A percentile compares a stretch with the other conserved stretches of the same genome.
Evolutionary conservation across 2,797 vertebrate genomes (phyloP).

Genomic region (Sus cebifrons): DNA sequence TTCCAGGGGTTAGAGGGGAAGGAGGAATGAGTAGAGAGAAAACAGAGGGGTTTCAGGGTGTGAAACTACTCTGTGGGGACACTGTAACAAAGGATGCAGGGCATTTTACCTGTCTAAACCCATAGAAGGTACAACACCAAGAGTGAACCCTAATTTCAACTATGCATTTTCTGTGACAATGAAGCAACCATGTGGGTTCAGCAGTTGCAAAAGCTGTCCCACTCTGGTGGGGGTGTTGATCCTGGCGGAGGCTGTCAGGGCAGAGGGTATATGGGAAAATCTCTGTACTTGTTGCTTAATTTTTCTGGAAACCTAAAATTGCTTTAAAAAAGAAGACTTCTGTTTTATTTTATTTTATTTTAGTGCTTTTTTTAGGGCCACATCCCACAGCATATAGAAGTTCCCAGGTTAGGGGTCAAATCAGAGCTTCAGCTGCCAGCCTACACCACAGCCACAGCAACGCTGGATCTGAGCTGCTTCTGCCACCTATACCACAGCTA

Average conservation of each 20-base stretch:
- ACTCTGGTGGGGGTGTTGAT: not conserved
- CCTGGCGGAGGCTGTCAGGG: not conserved
- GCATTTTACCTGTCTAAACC: not conserved
- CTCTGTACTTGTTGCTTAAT: not conserved
- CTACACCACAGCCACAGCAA: no score
- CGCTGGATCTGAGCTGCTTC: no score
- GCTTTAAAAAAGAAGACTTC: no score
- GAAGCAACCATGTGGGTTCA: no score
- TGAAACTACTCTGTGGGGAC: not conserved
- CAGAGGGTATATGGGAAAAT: not conserved
- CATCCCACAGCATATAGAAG: no score
- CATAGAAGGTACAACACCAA: not conserved
- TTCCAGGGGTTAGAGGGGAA: accelerated
- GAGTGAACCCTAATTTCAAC: not conserved
- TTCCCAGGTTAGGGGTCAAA: no score
- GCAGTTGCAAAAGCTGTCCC: not conserved
- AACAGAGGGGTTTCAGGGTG: not conserved
- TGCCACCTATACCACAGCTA: no score
- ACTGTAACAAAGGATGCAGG: not conserved
- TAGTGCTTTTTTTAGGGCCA: no score
- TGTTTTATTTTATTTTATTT: no score
- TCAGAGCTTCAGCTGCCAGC: no score
- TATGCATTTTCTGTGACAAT: not conserved
- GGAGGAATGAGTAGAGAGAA: not conserved
- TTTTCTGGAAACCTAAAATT: not conserved